phyloP scores from a whole-genome alignment of 2,113 vertebrate genomes.

The Cyanoliseus patagonus region DNA sequence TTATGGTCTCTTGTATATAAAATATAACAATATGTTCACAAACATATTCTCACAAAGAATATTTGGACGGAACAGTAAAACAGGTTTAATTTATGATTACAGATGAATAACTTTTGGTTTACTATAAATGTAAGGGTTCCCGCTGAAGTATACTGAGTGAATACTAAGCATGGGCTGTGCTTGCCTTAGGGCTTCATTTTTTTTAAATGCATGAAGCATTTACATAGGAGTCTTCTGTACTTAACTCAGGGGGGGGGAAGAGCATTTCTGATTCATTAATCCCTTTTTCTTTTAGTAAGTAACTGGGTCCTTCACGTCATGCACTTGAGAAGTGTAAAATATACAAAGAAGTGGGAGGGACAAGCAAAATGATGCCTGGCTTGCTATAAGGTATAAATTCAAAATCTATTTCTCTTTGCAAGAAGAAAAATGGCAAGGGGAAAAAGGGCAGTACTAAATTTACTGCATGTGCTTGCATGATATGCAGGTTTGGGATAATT shows the following conservation, averaged over 20 bases:
- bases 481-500: slow-evolving; percentile 58
- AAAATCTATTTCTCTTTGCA: slow-evolving; percentile 18
- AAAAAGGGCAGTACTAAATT: slow-evolving; percentile 35
- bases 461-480: slow-evolving; percentile 42
- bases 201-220: slow-evolving; percentile 57
- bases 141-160: slow-evolving; percentile 53
- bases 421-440: neutral
- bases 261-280: slow-evolving; percentile 69
- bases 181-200: slow-evolving; percentile 64
- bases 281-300: slow-evolving; percentile 53
- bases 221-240: slow-evolving; percentile 63
- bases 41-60: neutral
- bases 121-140: slow-evolving; percentile 29
- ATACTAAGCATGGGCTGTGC: slow-evolving; percentile 61
- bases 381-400: slow-evolving; percentile 42
- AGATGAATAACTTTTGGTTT: slow-evolving; percentile 37
- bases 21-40: neutral
- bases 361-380: slow-evolving; percentile 21
- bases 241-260: slow-evolving; percentile 64
- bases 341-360: slow-evolving; percentile 55
- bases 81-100: slow-evolving; percentile 35
- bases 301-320: slow-evolving; percentile 50
- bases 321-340: slow-evolving; percentile 44
- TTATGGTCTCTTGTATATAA: neutral
- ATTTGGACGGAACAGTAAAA: slow-evolving; percentile 14